A percentile compares a stretch with the other conserved stretches of the same genome.
phyloP scores from a whole-genome alignment of 2,113 vertebrate species.

The Coturnix japonica region DNA sequence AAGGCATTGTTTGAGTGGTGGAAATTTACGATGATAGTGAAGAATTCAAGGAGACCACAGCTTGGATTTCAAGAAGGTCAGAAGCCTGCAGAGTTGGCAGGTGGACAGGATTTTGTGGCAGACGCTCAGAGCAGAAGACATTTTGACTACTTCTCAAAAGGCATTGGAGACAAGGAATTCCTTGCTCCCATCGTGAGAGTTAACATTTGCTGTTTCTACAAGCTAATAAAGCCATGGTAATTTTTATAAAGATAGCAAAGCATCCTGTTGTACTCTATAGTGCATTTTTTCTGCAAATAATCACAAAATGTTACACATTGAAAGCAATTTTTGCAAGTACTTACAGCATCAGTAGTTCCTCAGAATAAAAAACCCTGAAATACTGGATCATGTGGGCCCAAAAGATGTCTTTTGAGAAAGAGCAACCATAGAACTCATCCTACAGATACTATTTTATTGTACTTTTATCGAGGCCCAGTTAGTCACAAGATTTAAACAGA shows the following conservation, averaged over 20 bases:
- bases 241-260: conserved; percentile 18
- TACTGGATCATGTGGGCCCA: not conserved
- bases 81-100: conserved; percentile 36
- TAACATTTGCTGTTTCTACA: not conserved
- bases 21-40: conserved; percentile 17
- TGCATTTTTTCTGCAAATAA: not conserved
- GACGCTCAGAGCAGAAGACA: not conserved
- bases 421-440: not conserved
- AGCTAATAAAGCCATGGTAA: not conserved
- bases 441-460: conserved; percentile 38
- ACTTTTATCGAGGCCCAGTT: conserved; percentile 53
- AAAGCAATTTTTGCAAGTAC: not conserved
- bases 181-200: not conserved
- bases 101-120: not conserved
- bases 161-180: not conserved
- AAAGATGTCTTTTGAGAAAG: conserved; percentile 29
- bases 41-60: conserved; percentile 14
- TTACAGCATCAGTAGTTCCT: conserved; percentile 10
- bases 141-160: not conserved
- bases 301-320: conserved; percentile 14
- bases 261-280: not conserved
- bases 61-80: conserved; percentile 22
- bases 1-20: not conserved
- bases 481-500: conserved; percentile 62
- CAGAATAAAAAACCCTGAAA: not conserved